phyloP scores from a whole-genome alignment of 2,888 invertebrate species.

The Himalopsyche anomala region DNA sequence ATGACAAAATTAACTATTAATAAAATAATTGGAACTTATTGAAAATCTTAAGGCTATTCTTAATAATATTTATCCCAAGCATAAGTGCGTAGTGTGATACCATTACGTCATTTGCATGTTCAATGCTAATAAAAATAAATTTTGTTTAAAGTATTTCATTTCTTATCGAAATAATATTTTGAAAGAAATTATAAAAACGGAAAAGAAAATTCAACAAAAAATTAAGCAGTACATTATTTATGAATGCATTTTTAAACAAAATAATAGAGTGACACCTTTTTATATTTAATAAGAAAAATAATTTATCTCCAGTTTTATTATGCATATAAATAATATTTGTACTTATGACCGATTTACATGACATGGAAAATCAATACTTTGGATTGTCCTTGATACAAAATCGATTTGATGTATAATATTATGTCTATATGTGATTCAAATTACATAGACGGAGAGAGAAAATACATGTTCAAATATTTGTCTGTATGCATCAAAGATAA shows the following conservation, averaged over 20 bases:
- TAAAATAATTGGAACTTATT: too few relatives aligned
- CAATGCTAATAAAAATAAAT: too few relatives aligned
- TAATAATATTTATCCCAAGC: too few relatives aligned
- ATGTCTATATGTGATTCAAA: background rate
- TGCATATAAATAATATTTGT: background rate
- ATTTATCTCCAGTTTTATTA: background rate
- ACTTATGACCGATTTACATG: background rate
- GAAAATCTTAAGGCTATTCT: too few relatives aligned
- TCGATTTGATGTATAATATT: background rate
- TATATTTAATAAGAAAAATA: too few relatives aligned
- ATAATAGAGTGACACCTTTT: too few relatives aligned
- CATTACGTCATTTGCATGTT: too few relatives aligned
- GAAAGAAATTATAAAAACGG: background rate
- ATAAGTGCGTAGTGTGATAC: too few relatives aligned
- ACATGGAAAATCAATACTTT: background rate
- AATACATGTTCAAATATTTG: slow-evolving; percentile 54
- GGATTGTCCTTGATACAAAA: background rate
- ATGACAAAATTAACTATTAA: too few relatives aligned
- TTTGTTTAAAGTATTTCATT: too few relatives aligned
- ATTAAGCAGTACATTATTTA: background rate
- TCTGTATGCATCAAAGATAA: slow-evolving; percentile 53
- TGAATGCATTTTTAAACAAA: background rate
- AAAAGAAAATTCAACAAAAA: background rate
- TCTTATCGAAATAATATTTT: background rate
- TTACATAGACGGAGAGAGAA: background rate